Base-by-base conservation (phyloP, 1,140 invertebrate species). In the Aphidius ervi region DNA sequence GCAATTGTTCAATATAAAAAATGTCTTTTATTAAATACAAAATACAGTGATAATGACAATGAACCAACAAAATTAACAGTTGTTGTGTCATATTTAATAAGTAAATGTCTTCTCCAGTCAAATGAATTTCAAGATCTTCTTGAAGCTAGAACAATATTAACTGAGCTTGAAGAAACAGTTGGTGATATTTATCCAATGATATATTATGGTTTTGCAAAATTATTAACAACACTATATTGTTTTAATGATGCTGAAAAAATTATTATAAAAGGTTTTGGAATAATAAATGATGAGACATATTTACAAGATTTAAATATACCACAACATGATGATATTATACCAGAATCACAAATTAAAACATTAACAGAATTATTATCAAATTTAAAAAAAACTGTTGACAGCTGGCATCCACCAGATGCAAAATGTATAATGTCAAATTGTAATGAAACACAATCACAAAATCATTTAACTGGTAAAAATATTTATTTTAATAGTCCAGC, bases 331-430 rank as follows among this genome's bases (percentile, higher is more conserved):
- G 58, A 46, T 9, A n/a, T 61, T 31, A 65, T 67, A 39, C 9
- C 39, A 20, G 65, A 68, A 62, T 68, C 67, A 4, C 63, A 58
- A 7, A 69, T 48, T 61, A 56, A 67, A 5, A 58, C 55, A 31
- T 59, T 69, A 9, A 37, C 58, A 43, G 63, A 61, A 65, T 39
- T 46, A n/a, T 55, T 73, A 9, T 16, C 63, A 6, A 46, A 61
- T 10, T 47, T 74, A 9, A 68, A 69, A 56, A 61, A 70, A 5
- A 52, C 68, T 59, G 70, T 65, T 60, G 63, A 45, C 10, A 20
- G 43, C 48, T 71, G 66, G 67, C 69, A 69, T 63, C 58, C 56
- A 56, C 73, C 73, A 9, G 71, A 76, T 67, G 70, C 69, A 8
- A 41, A 68, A 31, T 76, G 74, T 40, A 58, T 46, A n/a, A 61